These are phyloP conservation scores for Eupeodes corollae DNA, from an alignment of 1,140 invertebrate species.

Conservation along the genomic window DNA sequence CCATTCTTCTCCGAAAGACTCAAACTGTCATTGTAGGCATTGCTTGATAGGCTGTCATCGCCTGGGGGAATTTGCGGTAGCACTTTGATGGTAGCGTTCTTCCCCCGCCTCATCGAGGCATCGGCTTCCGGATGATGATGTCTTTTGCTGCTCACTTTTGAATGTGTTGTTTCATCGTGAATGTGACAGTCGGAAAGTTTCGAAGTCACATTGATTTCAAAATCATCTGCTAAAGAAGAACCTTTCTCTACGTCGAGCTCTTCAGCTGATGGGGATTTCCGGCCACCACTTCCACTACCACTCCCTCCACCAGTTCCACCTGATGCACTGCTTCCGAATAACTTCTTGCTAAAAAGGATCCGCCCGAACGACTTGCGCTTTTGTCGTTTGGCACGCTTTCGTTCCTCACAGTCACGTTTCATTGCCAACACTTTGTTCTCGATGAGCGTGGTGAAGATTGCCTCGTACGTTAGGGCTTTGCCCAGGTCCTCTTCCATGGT, in stretches of 20 bases:
- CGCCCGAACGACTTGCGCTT: constrained; percentile 28
- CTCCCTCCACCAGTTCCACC: constrained; percentile 2
- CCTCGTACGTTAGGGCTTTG: constrained; percentile 30
- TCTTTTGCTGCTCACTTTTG: not conserved
- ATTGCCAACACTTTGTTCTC: constrained; percentile 36
- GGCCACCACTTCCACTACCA: not conserved
- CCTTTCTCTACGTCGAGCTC: not conserved
- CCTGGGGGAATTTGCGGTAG: too few relatives aligned
- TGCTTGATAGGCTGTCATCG: not conserved
- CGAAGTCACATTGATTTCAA: not conserved
- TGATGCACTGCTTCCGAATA: constrained; percentile 18
- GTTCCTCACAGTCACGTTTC: constrained; percentile 34
- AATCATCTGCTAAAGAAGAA: not conserved
- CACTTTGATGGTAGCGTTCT: too few relatives aligned
- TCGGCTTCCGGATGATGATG: not conserved
- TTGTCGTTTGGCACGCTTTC: constrained; percentile 26
- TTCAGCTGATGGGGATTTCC: not conserved
- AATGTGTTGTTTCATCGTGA: not conserved
- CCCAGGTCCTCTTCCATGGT: constrained; percentile 21
- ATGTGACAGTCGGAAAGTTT: not conserved
- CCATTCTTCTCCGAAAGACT: not conserved
- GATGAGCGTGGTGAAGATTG: constrained; percentile 27
- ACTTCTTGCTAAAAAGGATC: constrained; percentile 22
- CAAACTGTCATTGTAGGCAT: not conserved
- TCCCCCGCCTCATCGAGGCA: too few relatives aligned